Conservation (phyloP, 2,113 vertebrate genomes). For the Percina caprodes region DNA sequence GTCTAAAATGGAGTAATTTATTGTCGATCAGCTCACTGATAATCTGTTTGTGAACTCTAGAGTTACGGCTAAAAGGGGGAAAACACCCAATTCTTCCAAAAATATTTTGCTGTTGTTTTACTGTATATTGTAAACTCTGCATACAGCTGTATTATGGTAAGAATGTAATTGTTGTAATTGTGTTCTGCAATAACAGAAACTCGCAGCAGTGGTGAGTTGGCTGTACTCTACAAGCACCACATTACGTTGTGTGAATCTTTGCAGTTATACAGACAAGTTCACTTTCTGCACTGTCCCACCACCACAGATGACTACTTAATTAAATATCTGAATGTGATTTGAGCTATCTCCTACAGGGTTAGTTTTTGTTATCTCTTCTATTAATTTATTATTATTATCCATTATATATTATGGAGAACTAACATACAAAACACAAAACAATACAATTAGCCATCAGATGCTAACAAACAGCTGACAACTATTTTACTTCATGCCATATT, state of each 20-base stretch:
- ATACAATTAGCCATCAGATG: not conserved
- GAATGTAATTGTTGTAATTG: slow-evolving; percentile 1
- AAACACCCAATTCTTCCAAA: not conserved
- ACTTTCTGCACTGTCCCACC: slow-evolving; percentile 13
- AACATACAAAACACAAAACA: not conserved
- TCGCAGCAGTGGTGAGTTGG: slow-evolving; percentile 55
- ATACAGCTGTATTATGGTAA: slow-evolving; percentile 3
- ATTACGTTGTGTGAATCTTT: slow-evolving; percentile 76
- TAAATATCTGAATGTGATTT: slow-evolving; percentile 38
- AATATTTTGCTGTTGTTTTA: not conserved
- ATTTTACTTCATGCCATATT: not conserved
- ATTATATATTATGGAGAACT: not conserved
- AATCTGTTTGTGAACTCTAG: slow-evolving; percentile 10
- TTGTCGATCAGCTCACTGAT: not conserved
- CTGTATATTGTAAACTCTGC: not conserved
- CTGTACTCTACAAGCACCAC: slow-evolving; percentile 58
- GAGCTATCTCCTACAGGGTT: not conserved
- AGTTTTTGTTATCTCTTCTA: not conserved
- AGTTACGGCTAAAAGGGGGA: not conserved
- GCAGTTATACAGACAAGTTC: slow-evolving; percentile 61
- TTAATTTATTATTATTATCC: no score
- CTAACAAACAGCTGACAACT: not conserved
- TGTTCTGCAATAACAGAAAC: slow-evolving; percentile 21
- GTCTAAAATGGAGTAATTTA: not conserved
- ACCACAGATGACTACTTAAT: slow-evolving; percentile 44